Conservation (phyloP, 2,888 invertebrate species). For the Tyria jacobaeae region DNA sequence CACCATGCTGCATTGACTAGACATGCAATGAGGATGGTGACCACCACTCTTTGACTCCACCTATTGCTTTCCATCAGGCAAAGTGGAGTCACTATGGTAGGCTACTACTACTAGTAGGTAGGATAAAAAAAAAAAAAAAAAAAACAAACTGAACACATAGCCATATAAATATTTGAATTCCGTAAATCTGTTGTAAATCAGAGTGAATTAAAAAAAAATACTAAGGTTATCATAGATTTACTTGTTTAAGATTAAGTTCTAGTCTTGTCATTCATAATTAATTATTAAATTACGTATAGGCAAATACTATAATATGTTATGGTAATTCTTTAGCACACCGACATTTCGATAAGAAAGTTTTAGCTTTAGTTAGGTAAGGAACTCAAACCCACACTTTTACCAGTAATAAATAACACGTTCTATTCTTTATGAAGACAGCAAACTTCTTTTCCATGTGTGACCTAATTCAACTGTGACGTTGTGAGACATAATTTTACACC, state of each 20-base stretch:
- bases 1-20: too few relatives aligned
- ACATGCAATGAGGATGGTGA: too few relatives aligned
- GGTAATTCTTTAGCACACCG: not conserved
- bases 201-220: not conserved
- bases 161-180: constrained; percentile 30
- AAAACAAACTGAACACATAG: too few relatives aligned
- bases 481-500: too few relatives aligned
- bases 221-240: not conserved
- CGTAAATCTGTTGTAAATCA: constrained; percentile 12
- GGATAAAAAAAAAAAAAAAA: too few relatives aligned
- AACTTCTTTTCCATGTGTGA: not conserved
- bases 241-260: not conserved
- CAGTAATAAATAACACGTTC: not conserved
- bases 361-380: not conserved
- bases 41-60: too few relatives aligned
- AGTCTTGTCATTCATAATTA: not conserved
- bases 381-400: not conserved
- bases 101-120: too few relatives aligned
- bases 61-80: too few relatives aligned
- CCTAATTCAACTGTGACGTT: too few relatives aligned
- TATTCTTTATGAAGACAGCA: not conserved
- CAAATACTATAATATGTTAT: not conserved
- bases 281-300: not conserved
- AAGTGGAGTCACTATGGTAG: too few relatives aligned
- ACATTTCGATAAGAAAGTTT: not conserved